Percentiles rank a stretch among this genome's conserved stretches.
Conservation (phyloP, 2,797 vertebrate genomes). For the Enteromius trimaculatus region DNA sequence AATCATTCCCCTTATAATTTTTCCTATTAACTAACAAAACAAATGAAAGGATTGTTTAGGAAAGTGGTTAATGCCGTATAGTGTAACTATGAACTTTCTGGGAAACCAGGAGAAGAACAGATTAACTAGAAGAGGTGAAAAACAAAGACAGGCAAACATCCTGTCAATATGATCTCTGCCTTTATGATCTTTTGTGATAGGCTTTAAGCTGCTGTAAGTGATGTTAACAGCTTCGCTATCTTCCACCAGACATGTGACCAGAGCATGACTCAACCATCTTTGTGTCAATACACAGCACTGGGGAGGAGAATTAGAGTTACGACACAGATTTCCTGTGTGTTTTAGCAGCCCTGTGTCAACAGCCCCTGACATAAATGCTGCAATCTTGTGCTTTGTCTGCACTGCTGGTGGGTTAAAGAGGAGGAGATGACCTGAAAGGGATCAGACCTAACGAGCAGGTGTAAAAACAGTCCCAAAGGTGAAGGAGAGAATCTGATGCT, state of each 20-base stretch:
- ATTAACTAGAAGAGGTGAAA: not conserved
- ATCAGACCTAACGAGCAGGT: constrained; percentile 58
- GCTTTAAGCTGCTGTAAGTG: not conserved
- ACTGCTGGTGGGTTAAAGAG: not conserved
- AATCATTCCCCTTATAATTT: constrained; percentile 14
- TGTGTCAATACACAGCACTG: not conserved
- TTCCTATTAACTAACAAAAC: constrained; percentile 1
- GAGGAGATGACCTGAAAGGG: constrained; percentile 60
- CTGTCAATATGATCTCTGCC: not conserved
- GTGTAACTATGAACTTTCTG: not conserved
- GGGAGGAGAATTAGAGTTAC: not conserved
- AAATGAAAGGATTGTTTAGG: not conserved
- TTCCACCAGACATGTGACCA: not conserved
- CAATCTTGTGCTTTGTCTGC: constrained; percentile 21
- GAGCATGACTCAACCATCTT: constrained; percentile 13
- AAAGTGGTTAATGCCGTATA: constrained; percentile 2
- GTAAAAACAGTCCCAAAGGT: constrained; percentile 61
- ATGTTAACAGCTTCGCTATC: not conserved
- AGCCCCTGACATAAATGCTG: constrained; percentile 16
- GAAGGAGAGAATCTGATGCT: not conserved
- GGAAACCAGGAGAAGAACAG: not conserved
- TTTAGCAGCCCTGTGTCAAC: constrained; percentile 42
- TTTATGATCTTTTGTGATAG: not conserved
- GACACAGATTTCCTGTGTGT: constrained; percentile 42
- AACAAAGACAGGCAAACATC: not conserved